These are phyloP conservation scores for Rallus crepitans DNA, from an alignment of 2,797 vertebrate genomes.

Conservation along the genomic window DNA sequence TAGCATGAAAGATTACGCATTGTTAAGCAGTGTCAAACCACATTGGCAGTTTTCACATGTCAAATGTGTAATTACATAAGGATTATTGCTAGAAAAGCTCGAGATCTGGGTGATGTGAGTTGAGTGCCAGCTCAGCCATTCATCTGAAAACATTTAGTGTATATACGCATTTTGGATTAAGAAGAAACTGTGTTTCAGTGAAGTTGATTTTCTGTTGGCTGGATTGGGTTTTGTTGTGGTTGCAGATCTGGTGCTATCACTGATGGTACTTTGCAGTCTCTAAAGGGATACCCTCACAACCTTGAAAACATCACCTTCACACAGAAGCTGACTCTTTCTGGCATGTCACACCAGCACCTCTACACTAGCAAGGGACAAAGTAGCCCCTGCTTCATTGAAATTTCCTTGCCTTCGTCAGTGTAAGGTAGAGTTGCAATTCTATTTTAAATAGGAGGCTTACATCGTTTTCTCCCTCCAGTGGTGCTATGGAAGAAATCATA, in stretches of 20 bases:
- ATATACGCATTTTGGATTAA: not conserved
- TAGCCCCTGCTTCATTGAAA: not conserved
- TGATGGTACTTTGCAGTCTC: not conserved
- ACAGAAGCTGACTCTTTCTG: not conserved
- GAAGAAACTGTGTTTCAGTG: not conserved
- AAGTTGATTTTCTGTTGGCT: not conserved
- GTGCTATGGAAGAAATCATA: not conserved
- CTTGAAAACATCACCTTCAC: not conserved
- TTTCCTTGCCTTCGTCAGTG: not conserved
- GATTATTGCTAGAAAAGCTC: conserved; percentile 60
- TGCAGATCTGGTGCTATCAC: not conserved
- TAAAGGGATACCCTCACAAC: not conserved
- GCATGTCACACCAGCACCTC: not conserved
- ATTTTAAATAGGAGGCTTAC: not conserved
- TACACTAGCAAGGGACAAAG: not conserved
- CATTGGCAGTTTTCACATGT: conserved; percentile 50
- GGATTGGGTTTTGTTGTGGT: not conserved
- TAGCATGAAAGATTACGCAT: conserved; percentile 61
- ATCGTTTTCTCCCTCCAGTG: not conserved
- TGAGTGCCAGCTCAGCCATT: conserved; percentile 28
- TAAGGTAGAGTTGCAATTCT: not conserved
- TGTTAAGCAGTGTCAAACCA: conserved; percentile 49
- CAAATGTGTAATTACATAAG: conserved; percentile 50
- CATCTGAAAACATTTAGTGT: conserved; percentile 14
- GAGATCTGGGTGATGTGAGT: conserved; percentile 31